Evolutionary conservation across 2,113 vertebrate species (phyloP).

Genomic region (Balaenoptera acutorostrata): DNA sequence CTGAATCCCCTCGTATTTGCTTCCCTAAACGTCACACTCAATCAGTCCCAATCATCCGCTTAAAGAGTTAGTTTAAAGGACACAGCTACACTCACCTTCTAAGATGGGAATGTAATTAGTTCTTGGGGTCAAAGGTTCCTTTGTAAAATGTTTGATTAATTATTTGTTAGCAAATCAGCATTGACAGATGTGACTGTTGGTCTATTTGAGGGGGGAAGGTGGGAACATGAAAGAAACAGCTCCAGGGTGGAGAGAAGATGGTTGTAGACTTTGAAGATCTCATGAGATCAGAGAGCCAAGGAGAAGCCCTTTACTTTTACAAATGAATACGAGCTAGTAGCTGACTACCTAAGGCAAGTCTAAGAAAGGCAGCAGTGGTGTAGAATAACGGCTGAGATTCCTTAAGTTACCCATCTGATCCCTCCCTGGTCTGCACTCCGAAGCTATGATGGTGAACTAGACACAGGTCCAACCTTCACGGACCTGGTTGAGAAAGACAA

Average conservation of each 20-base stretch:
- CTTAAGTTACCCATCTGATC: too few species aligned
- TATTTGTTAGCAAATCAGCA: constrained; percentile 25
- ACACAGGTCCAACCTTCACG: too few species aligned
- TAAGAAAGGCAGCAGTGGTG: background rate
- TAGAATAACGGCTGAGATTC: background rate
- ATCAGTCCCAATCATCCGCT: background rate
- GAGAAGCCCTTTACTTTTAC: background rate
- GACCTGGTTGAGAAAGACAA: background rate
- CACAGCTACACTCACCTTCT: background rate
- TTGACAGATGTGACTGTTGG: background rate
- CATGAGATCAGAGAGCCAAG: background rate
- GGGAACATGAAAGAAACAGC: background rate
- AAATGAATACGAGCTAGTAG: background rate
- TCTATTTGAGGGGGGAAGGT: background rate
- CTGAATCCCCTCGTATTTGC: background rate
- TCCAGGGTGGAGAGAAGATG: background rate
- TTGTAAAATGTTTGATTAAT: constrained; percentile 5
- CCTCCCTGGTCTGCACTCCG: background rate
- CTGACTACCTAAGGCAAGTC: background rate
- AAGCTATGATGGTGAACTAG: background rate
- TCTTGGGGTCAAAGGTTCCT: constrained; percentile 9
- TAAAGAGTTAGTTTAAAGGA: background rate
- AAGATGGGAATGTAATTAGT: constrained; percentile 25
- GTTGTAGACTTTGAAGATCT: background rate
- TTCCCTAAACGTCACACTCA: background rate